Base-by-base conservation (phyloP, 2,113 vertebrate genomes). In the Gopherus flavomarginatus region DNA sequence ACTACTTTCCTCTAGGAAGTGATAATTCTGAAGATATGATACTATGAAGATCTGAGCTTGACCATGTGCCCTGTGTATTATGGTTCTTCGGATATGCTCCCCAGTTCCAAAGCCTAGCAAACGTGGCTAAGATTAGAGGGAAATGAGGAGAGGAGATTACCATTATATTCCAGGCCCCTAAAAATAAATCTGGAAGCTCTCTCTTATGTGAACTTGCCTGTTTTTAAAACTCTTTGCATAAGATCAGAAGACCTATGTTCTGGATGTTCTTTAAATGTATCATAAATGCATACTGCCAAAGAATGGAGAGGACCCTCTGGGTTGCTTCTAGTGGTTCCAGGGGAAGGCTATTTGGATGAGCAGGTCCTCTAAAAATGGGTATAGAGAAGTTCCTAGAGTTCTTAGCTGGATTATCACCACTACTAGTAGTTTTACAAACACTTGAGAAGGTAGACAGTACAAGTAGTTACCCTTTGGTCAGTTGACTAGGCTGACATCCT, bases 191-290 rank as follows among this genome's bases (percentile, higher is more conserved):
- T 35, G 14, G 31, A 35, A 65, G 31, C 31, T 81, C 75, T 92
- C 44, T 85, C 7, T 29, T 44, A 27, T 11, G 1, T 88, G 52
- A 90, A 92, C 93, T 77, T 92, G 56, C 26, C 89, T 56, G 86
- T 62, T 96, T 56, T 88, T 75, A 88, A 31, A 35, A 17, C 29
- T 92, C 81, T 95, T 62, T 44, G 54, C 56, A 2, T 75, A 56
- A 86, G 47, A 21, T 52, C 4, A 93, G 7, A n/a, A 92, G 72
- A 95, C 86, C 69, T 83, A 62, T 94, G 52, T 96, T 86, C 83
- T 93, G 72, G 72, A 0, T 26, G 53, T 49, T 49, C 53, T 29
- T 92, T 47, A 62, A 69, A 14, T 21, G 79, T 78, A 85, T 24
- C 56, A 84, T 47, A 89, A 79, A n/a, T 83, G 75, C 38, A 38